Conservation (phyloP, 2,797 vertebrate genomes). For the Ptychobarbus kaznakovi region DNA sequence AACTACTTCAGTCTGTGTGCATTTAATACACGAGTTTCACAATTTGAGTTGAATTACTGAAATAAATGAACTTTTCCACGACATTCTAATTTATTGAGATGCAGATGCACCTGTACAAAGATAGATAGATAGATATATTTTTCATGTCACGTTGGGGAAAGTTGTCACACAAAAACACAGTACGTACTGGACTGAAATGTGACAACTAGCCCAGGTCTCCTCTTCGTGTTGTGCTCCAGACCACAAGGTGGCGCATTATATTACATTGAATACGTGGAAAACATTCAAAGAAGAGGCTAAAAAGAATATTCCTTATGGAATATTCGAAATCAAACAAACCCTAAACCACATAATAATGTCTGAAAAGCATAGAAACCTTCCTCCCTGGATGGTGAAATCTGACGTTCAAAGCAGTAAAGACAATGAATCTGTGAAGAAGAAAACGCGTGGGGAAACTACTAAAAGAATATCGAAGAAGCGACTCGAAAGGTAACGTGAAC, state of each 20-base stretch:
- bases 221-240: neutral
- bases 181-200: neutral
- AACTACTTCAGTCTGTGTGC: too few species aligned
- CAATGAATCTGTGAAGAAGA: neutral
- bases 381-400: slow-evolving; percentile 56
- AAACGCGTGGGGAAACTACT: neutral
- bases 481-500: slow-evolving; percentile 14
- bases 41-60: too few species aligned
- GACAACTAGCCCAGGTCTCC: neutral
- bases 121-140: too few species aligned
- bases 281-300: neutral
- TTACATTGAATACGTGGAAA: neutral
- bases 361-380: slow-evolving; percentile 50
- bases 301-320: neutral
- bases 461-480: neutral
- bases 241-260: neutral
- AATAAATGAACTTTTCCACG: too few species aligned
- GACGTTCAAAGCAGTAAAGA: neutral
- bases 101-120: too few species aligned
- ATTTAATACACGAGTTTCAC: too few species aligned
- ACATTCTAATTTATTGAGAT: too few species aligned
- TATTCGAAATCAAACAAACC: neutral
- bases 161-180: neutral
- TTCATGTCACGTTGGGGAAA: neutral
- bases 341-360: slow-evolving; percentile 31